Evolutionary conservation across 2,888 invertebrate genomes (phyloP).

Genomic region (Phyllotreta striolata): DNA sequence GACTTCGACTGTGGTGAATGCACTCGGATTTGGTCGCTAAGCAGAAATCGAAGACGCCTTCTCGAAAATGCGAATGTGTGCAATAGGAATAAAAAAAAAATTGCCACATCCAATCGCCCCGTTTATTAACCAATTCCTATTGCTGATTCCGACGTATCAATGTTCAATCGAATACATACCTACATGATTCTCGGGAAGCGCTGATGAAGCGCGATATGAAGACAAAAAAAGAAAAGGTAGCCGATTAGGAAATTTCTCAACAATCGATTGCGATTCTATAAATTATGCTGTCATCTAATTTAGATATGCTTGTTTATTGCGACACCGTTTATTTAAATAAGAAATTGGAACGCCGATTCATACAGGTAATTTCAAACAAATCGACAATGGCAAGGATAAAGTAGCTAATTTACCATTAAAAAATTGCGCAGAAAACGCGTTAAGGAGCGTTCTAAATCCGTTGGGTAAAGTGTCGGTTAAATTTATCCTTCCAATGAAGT

Average conservation of each 20-base stretch:
- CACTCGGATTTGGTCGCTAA: slow-evolving; percentile 46
- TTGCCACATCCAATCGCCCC: slow-evolving; percentile 41
- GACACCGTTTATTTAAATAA: neutral
- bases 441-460: too few relatives aligned
- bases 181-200: slow-evolving; percentile 33
- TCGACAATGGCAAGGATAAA: too few relatives aligned
- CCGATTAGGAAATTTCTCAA: slow-evolving; percentile 21
- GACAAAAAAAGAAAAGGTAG: too few relatives aligned
- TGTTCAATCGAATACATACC: slow-evolving; percentile 34
- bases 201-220: slow-evolving; percentile 30
- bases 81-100: slow-evolving; percentile 25
- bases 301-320: slow-evolving; percentile 4
- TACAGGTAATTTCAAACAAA: too few relatives aligned
- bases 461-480: too few relatives aligned
- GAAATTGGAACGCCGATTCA: too few relatives aligned
- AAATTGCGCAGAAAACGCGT: too few relatives aligned
- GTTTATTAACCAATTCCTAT: slow-evolving; percentile 21
- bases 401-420: too few relatives aligned
- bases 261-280: slow-evolving; percentile 25
- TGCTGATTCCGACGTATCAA: slow-evolving; percentile 43
- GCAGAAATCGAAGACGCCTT: slow-evolving; percentile 50
- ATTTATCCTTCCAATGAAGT: too few relatives aligned
- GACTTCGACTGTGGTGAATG: slow-evolving; percentile 41
- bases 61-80: slow-evolving; percentile 36
- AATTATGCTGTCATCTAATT: slow-evolving; percentile 28